A percentile compares a stretch with the other conserved stretches of the same genome.
Evolutionary conservation across 64 coral and sea anemone genomes (phyloP).

Genomic region (Montipora efflorescens): DNA sequence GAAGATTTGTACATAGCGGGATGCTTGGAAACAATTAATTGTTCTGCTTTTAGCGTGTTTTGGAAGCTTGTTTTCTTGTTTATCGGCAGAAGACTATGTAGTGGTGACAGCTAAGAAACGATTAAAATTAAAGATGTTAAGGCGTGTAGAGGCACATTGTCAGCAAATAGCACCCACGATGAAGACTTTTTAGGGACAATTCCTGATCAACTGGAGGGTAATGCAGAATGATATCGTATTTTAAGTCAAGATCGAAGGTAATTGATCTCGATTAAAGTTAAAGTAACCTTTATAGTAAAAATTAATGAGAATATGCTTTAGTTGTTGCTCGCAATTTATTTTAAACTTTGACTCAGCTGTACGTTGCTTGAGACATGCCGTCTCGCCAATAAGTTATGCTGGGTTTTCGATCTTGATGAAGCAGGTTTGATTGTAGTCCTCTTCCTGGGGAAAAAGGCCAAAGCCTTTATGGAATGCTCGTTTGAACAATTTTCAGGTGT

Average conservation of each 20-base stretch:
- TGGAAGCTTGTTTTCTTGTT: background rate
- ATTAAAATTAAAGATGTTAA: background rate
- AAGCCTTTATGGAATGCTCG: background rate
- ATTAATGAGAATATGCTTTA: background rate
- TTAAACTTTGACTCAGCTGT: too few relatives aligned
- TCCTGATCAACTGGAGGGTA: background rate
- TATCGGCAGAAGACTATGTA: background rate
- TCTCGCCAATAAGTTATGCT: background rate
- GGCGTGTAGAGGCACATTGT: background rate
- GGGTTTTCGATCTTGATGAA: background rate
- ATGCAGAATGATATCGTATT: constrained; percentile 15
- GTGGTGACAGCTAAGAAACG: background rate
- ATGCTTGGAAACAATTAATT: too few relatives aligned
- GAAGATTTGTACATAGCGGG: too few relatives aligned
- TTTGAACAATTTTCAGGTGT: background rate
- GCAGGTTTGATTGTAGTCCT: background rate
- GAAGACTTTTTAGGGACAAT: background rate
- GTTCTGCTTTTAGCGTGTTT: background rate
- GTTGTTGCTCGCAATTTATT: background rate
- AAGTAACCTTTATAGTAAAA: background rate
- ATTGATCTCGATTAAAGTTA: background rate
- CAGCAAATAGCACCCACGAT: background rate
- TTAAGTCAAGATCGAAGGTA: constrained; percentile 48
- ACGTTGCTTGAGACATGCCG: background rate
- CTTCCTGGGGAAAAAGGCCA: background rate